Conservation (phyloP, 2,797 vertebrate genomes). For the Betta splendens region DNA sequence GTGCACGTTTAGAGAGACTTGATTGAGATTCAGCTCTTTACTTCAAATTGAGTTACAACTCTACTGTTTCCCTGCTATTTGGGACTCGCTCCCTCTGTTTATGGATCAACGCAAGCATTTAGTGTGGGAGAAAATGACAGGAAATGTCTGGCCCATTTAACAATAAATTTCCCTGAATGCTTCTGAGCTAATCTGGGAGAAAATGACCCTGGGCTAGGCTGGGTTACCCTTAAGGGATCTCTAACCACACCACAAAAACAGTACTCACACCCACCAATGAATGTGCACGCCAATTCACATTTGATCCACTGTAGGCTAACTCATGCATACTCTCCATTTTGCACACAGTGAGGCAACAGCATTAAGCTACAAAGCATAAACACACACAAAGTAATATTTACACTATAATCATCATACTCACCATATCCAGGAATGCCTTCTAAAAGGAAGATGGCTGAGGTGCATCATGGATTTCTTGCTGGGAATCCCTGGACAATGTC, state of each 20-base stretch:
- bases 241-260: constrained; percentile 47
- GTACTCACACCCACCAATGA: constrained; percentile 26
- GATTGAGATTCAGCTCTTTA: constrained; percentile 16
- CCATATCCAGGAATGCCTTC: constrained; percentile 87
- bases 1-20: constrained; percentile 16
- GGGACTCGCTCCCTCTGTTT: constrained; percentile 57
- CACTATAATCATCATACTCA: constrained; percentile 61
- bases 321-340: not conserved
- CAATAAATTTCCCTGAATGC: constrained; percentile 73
- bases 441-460: constrained; percentile 77
- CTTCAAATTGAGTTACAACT: constrained; percentile 27
- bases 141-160: constrained; percentile 77
- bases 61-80: constrained; percentile 15
- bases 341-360: not conserved
- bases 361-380: constrained; percentile 1
- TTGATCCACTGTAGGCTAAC: constrained; percentile 10
- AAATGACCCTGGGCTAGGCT: constrained; percentile 34
- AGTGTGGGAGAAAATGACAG: constrained; percentile 75
- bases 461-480: constrained; percentile 78
- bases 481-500: constrained; percentile 65
- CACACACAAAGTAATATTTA: not conserved
- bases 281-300: constrained; percentile 8
- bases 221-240: constrained; percentile 38
- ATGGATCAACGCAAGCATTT: constrained; percentile 62
- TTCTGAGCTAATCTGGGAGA: constrained; percentile 44